Evolutionary conservation across 2,113 vertebrate genomes (phyloP), one percentile per base, ranked within the genome.

Genomic region (Oceanites oceanicus): DNA sequence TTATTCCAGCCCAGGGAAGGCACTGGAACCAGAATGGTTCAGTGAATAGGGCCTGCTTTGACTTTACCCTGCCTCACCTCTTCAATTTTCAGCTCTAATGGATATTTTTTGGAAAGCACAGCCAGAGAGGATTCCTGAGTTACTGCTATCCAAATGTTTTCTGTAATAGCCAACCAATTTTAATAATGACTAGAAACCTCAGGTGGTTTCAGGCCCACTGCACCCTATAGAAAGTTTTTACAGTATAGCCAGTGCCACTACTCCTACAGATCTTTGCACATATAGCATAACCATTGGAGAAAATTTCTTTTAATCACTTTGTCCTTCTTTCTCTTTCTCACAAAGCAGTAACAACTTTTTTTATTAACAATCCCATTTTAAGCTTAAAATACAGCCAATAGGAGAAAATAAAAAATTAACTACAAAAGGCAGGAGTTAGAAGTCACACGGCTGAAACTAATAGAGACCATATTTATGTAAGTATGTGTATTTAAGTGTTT

Each of bases 401-500:
- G 44, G 58, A 66, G 21, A 65, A 73, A 72, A 88, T 9, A 63
- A 83, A 42, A 62, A n/a, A 44, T 2, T 6, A n/a, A 26, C 86
- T 72, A 78, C 61, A 67, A 92, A 93, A 93, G 68, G 72, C 81
- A 52, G 38, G 52, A 56, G 34, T 89, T 34, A 19, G 25, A 79
- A 91, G 40, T 68, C 66, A 53, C 66, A 87, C 0, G 32, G 70
- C 89, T 96, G 92, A 89, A 96, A 94, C 34, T 90, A 95, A 95
- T 89, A 79, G 55, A 95, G 71, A 76, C 62, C 80, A 73, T 14
- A 78, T 94, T 95, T 90, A 61, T 10, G 3, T 38, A 81, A 95
- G 92, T 42, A 76, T 90, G 91, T 66, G 53, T 68, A 49, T 77
- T 88, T 87, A 92, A 94, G 83, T 83, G 81, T 84, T 94, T 83